Evolutionary conservation across 1,140 invertebrate genomes (phyloP).

Genomic region (Plutomurus gul): DNA sequence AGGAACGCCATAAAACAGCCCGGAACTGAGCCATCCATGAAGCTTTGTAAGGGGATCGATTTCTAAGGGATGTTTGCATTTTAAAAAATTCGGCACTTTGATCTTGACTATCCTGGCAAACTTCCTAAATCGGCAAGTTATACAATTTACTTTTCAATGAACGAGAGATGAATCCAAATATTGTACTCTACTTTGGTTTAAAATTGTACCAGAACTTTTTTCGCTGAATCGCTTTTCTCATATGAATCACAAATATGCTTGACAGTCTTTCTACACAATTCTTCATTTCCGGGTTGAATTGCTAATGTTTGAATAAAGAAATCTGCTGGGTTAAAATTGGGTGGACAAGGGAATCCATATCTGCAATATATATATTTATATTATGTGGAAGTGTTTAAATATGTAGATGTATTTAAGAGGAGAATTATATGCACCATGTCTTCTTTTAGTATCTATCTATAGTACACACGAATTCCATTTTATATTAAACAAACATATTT

Average conservation of each 20-base stretch:
- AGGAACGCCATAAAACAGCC: slow-evolving; percentile 87
- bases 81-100: slow-evolving; percentile 8
- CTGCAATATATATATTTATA: too few relatives aligned
- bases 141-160: slow-evolving; percentile 19
- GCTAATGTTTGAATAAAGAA: slow-evolving; percentile 91
- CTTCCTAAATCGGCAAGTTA: not conserved
- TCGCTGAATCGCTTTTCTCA: slow-evolving; percentile 66
- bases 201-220: slow-evolving; percentile 36
- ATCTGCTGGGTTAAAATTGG: slow-evolving; percentile 71
- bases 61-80: slow-evolving; percentile 4
- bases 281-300: slow-evolving; percentile 79
- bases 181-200: not conserved
- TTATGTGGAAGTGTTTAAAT: too few relatives aligned
- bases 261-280: slow-evolving; percentile 59
- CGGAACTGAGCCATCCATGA: slow-evolving; percentile 85
- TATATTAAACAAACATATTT: too few relatives aligned
- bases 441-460: too few relatives aligned
- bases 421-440: too few relatives aligned
- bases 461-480: too few relatives aligned
- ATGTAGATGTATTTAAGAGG: too few relatives aligned
- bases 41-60: slow-evolving; percentile 72
- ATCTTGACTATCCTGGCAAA: not conserved
- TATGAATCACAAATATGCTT: slow-evolving; percentile 70
- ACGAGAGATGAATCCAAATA: too few relatives aligned
- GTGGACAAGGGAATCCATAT: slow-evolving; percentile 65